Conservation (phyloP, 1,140 invertebrate species). For the Diuraphis noxia region DNA sequence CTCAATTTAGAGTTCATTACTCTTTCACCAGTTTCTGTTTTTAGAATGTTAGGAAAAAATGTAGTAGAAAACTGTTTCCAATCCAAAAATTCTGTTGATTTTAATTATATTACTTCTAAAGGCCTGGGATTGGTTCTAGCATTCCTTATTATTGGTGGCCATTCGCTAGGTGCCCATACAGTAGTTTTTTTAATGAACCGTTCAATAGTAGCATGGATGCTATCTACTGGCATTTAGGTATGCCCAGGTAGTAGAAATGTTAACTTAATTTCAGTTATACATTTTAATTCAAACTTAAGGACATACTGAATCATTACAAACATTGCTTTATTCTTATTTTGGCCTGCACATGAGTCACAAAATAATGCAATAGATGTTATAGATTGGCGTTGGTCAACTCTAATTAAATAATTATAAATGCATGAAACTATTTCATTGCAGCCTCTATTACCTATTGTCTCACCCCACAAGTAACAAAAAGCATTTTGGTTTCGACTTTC, state of each 20-base stretch:
- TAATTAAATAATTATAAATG: slow-evolving; percentile 27
- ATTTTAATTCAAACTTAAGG: slow-evolving; percentile 29
- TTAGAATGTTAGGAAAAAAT: background rate
- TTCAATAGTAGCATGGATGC: background rate
- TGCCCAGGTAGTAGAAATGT: slow-evolving; percentile 29
- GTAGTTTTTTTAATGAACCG: background rate
- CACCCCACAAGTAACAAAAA: slow-evolving; percentile 17
- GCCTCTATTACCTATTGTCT: slow-evolving; percentile 1
- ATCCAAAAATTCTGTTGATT: background rate
- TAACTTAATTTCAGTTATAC: slow-evolving; percentile 5
- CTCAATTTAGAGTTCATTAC: slow-evolving; percentile 1
- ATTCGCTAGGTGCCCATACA: background rate
- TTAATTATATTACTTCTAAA: background rate
- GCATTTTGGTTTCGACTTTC: slow-evolving; percentile 10
- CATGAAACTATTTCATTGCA: slow-evolving; percentile 22
- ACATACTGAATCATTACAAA: background rate
- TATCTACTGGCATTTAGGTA: slow-evolving; percentile 4
- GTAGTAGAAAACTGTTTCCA: background rate
- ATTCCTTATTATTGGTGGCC: slow-evolving; percentile 1
- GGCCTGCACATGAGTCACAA: slow-evolving; percentile 4
- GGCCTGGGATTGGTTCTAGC: background rate
- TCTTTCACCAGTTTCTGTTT: slow-evolving; percentile 1
- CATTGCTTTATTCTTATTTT: slow-evolving; percentile 25
- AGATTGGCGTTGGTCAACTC: slow-evolving; percentile 15
- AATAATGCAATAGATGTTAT: slow-evolving; percentile 23